Percentiles rank a stretch among this genome's conserved stretches.
These are phyloP conservation scores for Gambusia holbrooki DNA, from an alignment of 2,113 vertebrate genomes.

Conservation along the genomic window DNA sequence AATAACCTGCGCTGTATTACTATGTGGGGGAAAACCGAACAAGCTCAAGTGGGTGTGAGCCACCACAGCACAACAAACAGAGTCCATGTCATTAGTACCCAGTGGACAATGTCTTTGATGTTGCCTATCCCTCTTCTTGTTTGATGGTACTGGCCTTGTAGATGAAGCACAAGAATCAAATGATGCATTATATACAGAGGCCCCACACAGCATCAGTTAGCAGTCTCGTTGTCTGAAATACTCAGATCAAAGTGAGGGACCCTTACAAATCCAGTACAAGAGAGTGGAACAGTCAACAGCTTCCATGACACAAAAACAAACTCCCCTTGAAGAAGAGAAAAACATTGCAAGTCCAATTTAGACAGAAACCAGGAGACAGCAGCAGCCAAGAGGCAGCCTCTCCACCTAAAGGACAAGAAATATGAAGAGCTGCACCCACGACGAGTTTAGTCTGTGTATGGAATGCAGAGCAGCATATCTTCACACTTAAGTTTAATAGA, in stretches of 20 bases:
- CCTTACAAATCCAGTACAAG: slow-evolving; percentile 42
- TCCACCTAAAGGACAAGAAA: slow-evolving; percentile 12
- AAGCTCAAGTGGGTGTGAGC: slow-evolving; percentile 42
- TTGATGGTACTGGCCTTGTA: slow-evolving; percentile 70
- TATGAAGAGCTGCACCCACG: slow-evolving; percentile 3
- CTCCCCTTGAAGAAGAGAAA: slow-evolving; percentile 10
- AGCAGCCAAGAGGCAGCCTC: slow-evolving; percentile 12
- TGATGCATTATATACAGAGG: slow-evolving; percentile 52
- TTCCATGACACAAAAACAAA: slow-evolving; percentile 37
- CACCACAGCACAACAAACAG: slow-evolving; percentile 36
- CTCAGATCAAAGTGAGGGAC: slow-evolving; percentile 55
- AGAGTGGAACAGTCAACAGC: slow-evolving; percentile 33
- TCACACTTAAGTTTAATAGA: background rate
- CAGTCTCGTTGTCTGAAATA: slow-evolving; percentile 38
- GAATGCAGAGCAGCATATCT: background rate
- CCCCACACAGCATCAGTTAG: slow-evolving; percentile 55
- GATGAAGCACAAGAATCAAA: slow-evolving; percentile 67
- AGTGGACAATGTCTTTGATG: slow-evolving; percentile 65
- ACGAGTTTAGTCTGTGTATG: slow-evolving; percentile 14
- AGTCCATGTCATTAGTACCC: slow-evolving; percentile 65
- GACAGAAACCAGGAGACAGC: slow-evolving; percentile 14
- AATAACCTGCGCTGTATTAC: slow-evolving; percentile 16
- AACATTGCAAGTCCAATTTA: slow-evolving; percentile 22
- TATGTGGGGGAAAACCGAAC: slow-evolving; percentile 10
- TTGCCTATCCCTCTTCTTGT: slow-evolving; percentile 53